Conservation (phyloP, 2,888 invertebrate genomes). For the Phorcus lineatus region DNA sequence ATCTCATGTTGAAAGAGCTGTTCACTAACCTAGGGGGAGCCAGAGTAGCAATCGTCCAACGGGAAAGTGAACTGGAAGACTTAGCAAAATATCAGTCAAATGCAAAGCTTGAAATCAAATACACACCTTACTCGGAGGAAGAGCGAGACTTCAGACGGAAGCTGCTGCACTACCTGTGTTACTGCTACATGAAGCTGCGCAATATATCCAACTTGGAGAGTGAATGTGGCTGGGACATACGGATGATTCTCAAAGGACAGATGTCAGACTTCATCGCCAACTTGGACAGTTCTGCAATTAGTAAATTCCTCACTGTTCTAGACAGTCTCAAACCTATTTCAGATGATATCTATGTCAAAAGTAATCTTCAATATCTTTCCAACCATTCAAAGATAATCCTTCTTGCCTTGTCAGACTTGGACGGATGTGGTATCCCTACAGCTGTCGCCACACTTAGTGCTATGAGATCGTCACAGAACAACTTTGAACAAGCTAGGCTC, state of each 20-base stretch:
- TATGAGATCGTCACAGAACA: neutral
- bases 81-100: conserved; percentile 57
- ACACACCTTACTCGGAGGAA: conserved; percentile 41
- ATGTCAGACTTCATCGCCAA: conserved; percentile 32
- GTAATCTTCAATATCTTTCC: conserved; percentile 39
- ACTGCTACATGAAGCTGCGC: conserved; percentile 50
- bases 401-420: conserved; percentile 44
- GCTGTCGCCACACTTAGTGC: conserved; percentile 48
- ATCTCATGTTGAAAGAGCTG: conserved; percentile 57
- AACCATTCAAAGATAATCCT: conserved; percentile 48
- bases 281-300: conserved; percentile 36
- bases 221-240: conserved; percentile 31
- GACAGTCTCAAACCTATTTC: conserved; percentile 25
- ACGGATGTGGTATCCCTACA: conserved; percentile 45
- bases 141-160: conserved; percentile 48
- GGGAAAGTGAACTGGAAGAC: conserved; percentile 32
- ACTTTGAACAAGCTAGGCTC: conserved; percentile 27
- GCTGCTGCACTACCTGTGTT: conserved; percentile 53
- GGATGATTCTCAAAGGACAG: conserved; percentile 31
- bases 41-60: conserved; percentile 53
- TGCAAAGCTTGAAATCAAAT: conserved; percentile 39
- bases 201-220: conserved; percentile 44
- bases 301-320: conserved; percentile 42
- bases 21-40: conserved; percentile 58
- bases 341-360: conserved; percentile 33